Evolutionary conservation across 2,888 invertebrate genomes (phyloP), one percentile per base, ranked within the genome.

Genomic region (Margaritifera margaritifera): DNA sequence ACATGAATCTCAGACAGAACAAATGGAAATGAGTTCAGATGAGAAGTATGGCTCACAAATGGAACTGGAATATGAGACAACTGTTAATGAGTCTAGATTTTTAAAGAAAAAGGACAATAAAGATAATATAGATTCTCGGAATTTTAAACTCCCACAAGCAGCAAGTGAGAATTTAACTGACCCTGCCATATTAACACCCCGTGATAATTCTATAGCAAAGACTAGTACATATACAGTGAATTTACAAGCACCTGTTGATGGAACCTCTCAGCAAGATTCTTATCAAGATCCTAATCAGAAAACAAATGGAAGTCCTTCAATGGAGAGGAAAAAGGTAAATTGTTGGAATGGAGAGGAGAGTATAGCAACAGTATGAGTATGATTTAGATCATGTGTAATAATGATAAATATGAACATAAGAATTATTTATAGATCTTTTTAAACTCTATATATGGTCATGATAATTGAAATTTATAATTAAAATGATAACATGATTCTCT

Each of bases 261-360:
- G 42, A 42, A 42, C 15, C 42, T 42, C 42, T 67, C 65, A 71
- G 55, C 69, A 76, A 31, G 31, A n/a, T 42, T 42, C 42, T 42
- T 15, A 42, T 58, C 56, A 62, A 55, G 70, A 70, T 20, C 58
- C 63, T 64, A 69, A 69, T 66, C 71, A 78, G 71, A 70, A 77
- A 58, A 51, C 72, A 24, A 78, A 66, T 58, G 75, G 75, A 52
- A 80, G 80, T 70, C 75, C 80, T 18, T 78, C 78, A 25, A 61
- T 68, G 18, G 85, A 83, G 62, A 79, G 82, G 66, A 83, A 81
- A 72, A 84, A 84, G 79, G 85, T 84, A 58, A 72, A 77, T 66
- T 31, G 24, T 61, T 59, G 27, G 20, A 59, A 22, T 27, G 15
- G 15, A 15, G 11, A 42, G 42, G 11, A 42, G 15, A 42, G 3